Percentiles rank a stretch among this genome's conserved stretches.
Conservation (phyloP, 2,797 vertebrate genomes). For the Acanthiza pusilla region DNA sequence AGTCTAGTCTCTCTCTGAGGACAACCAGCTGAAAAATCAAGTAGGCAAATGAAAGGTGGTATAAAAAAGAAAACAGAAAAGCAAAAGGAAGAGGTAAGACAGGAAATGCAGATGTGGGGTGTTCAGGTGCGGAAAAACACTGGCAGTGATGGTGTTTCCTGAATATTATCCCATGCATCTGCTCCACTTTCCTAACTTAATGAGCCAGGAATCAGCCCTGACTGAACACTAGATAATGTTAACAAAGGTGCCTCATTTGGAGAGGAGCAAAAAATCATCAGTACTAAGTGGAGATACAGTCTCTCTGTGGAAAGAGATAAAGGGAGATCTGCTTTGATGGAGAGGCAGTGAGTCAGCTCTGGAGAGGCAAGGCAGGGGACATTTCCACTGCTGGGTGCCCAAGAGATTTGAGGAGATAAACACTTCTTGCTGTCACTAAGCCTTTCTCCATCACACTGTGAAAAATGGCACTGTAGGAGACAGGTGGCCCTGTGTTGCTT, state of each 20-base stretch:
- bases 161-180: neutral
- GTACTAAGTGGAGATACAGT: neutral
- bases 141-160: neutral
- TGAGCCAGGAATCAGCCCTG: neutral
- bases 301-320: neutral
- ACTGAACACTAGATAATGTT: neutral
- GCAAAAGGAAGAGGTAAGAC: neutral
- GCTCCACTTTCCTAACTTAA: neutral
- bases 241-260: neutral
- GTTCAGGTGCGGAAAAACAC: neutral
- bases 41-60: neutral
- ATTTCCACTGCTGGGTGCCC: neutral
- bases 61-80: neutral
- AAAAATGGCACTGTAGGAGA: neutral
- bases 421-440: neutral
- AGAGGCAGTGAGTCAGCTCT: neutral
- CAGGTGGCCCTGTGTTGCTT: neutral
- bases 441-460: neutral
- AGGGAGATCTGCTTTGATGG: neutral
- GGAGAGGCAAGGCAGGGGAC: neutral
- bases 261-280: neutral
- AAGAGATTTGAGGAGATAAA: neutral
- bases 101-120: neutral
- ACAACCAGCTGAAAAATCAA: neutral
- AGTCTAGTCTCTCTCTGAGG: neutral